A percentile compares a stretch with the other conserved stretches of the same genome.
phyloP scores from a whole-genome alignment of 2,797 vertebrate genomes.

The Micrastur ruficollis region DNA sequence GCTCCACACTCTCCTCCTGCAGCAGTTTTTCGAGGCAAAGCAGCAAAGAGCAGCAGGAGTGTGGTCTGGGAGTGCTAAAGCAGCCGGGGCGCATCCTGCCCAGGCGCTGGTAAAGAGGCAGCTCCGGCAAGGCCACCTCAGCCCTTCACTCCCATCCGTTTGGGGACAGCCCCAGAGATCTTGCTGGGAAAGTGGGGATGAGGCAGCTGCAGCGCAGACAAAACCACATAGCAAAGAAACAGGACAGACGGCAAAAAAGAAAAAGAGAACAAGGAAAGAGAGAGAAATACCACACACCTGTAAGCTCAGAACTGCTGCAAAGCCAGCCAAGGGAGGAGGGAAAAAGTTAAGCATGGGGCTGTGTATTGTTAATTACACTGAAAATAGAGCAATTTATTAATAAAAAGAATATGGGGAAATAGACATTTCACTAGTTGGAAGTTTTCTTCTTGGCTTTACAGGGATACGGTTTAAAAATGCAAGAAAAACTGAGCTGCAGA shows the following conservation, averaged over 20 bases:
- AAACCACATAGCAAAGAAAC: background rate
- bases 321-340: background rate
- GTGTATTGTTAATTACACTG: background rate
- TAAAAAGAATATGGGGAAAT: background rate
- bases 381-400: background rate
- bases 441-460: background rate
- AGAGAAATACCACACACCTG: background rate
- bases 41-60: background rate
- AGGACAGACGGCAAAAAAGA: background rate
- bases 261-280: background rate
- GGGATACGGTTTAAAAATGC: background rate
- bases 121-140: background rate
- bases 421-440: background rate
- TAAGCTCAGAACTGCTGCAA: background rate
- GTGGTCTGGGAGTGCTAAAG: background rate
- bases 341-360: background rate
- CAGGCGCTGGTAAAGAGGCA: background rate
- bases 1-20: background rate
- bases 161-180: fast-evolving
- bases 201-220: background rate
- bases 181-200: background rate
- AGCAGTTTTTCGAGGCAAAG: background rate
- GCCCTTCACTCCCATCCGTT: fast-evolving
- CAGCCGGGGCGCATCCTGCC: background rate
- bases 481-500: background rate